Conservation (phyloP, 2,888 invertebrate genomes). For the Oasisia sp. region DNA sequence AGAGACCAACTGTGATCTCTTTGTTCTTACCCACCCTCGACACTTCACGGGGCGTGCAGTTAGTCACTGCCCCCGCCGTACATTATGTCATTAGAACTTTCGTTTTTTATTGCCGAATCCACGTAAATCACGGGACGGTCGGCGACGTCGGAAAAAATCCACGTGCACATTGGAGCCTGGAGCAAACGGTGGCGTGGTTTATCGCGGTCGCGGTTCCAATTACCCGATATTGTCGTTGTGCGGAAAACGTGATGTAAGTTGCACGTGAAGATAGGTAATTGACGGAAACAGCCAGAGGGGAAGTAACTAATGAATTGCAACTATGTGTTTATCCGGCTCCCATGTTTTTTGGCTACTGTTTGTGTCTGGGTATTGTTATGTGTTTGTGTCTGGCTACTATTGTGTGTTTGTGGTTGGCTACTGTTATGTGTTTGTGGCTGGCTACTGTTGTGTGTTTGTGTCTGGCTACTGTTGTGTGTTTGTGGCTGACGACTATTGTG, state of each 20-base stretch:
- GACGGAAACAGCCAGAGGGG: no score
- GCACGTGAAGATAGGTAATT: no score
- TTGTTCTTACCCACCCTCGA: background rate
- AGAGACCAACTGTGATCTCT: background rate
- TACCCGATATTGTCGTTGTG: background rate
- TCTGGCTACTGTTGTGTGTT: no score
- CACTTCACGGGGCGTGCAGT: background rate
- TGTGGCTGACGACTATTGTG: no score
- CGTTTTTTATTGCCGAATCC: background rate
- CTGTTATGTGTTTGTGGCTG: no score
- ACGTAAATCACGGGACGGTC: background rate
- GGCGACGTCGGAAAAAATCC: background rate
- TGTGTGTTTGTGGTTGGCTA: no score
- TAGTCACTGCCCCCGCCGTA: background rate
- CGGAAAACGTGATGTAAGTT: background rate
- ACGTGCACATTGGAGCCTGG: background rate
- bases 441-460: no score
- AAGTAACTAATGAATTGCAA: conserved; percentile 9
- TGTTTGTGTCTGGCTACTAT: no score
- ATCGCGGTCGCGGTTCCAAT: background rate
- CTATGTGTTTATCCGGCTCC: background rate
- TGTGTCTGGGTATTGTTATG: no score
- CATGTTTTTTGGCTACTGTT: no score
- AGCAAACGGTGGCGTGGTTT: background rate
- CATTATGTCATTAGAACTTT: background rate